These are phyloP conservation scores for Ectemnius continuus DNA, from an alignment of 2,888 invertebrate genomes.

Conservation along the genomic window DNA sequence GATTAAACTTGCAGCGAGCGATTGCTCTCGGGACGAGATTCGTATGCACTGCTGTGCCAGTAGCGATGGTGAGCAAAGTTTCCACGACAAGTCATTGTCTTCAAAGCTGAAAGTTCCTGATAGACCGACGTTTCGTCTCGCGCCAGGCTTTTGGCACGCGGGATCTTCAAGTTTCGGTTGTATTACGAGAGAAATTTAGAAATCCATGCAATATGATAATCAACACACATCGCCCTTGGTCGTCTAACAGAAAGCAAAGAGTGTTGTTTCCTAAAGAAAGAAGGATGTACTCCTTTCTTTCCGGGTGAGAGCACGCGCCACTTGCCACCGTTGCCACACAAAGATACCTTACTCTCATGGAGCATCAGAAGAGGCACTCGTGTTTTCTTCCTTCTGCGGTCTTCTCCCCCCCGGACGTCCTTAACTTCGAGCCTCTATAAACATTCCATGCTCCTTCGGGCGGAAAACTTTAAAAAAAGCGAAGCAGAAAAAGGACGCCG, in stretches of 20 bases:
- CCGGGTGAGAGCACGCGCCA: constrained; percentile 29
- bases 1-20: not conserved
- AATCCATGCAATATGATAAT: no score
- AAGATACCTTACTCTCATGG: constrained; percentile 12
- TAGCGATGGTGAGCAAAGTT: not conserved
- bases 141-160: no score
- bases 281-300: constrained; percentile 11
- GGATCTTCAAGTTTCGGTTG: no score
- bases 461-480: constrained; percentile 38
- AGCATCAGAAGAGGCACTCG: constrained; percentile 29
- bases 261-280: not conserved
- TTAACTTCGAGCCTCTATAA: constrained; percentile 52
- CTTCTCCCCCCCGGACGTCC: constrained; percentile 38
- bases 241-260: not conserved
- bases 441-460: constrained; percentile 45
- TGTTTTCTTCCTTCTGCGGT: constrained; percentile 11
- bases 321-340: constrained; percentile 18
- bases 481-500: constrained; percentile 19
- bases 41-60: not conserved
- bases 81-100: no score
- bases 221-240: not conserved
- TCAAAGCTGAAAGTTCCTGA: no score
- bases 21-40: constrained; percentile 1
- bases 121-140: no score
- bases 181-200: no score